Evolutionary conservation across 2,888 invertebrate genomes (phyloP), one percentile per base, ranked within the genome.

Genomic region (Hymenopus coronatus): DNA sequence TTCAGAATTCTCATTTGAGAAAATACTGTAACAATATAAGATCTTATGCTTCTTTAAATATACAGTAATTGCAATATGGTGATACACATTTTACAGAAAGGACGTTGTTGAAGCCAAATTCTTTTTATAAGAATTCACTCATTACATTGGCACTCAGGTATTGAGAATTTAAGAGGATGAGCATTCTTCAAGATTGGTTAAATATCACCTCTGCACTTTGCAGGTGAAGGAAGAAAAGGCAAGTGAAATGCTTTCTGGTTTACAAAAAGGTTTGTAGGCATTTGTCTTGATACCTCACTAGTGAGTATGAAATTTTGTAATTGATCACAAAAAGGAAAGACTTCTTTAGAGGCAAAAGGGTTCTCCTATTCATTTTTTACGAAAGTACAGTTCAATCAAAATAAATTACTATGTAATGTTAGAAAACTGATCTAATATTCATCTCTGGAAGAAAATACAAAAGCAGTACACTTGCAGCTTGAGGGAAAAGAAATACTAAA

Each of bases 1-100:
- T 85, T 84, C 88, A 88, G 27, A 88, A 84, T 85, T 84, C 70
- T 84, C 84, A 84, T 82, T 28, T 88, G 88, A 88, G 54, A 88
- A 88, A 88, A 88, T 85, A 85, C 85, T 85, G 81, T 88, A 85
- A 88, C 85, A 85, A 85, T 85, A 82, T 85, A 84, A 84, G 84
- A 27, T 88, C n/a, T 88, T 30, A 88, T 33, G 27, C 85, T 81
- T 85, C 27, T 87, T 87, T 28, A 28, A 83, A 28, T 28, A 83
- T 28, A 83, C 27, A 83, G 83, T 83, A 28, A 83, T 27, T 83
- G 83, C 83, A 28, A 28, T 28, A 83, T 83, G 28, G 83, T 83
- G 83, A 83, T 28, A 83, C n/a, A 83, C 83, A 40, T 40, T 70
- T 70, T 70, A 70, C 54, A 70, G 54, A 15, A 81, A 86, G 28